phyloP scores from a whole-genome alignment of 2,797 vertebrate species.

The Ataeniobius toweri region DNA sequence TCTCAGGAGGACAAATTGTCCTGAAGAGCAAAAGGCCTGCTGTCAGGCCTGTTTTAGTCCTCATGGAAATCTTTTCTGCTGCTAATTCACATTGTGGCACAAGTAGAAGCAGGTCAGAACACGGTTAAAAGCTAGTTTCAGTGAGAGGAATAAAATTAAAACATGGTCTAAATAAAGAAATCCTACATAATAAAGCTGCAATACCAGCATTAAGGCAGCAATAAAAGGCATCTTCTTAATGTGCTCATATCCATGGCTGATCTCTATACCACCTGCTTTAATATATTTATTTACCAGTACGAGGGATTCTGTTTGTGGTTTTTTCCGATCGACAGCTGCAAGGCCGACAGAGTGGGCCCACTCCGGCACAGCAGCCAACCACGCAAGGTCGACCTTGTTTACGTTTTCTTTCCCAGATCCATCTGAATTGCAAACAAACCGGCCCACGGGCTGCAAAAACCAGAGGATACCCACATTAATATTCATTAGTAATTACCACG shows the following conservation, averaged over 20 bases:
- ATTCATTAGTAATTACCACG: conserved; percentile 63
- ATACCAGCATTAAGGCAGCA: background rate
- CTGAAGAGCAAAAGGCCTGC: conserved; percentile 32
- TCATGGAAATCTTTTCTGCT: conserved; percentile 6
- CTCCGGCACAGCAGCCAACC: conserved; percentile 36
- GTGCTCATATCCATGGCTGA: background rate
- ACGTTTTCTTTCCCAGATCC: conserved; percentile 46
- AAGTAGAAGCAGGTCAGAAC: conserved; percentile 46
- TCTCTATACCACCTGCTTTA: conserved; percentile 12
- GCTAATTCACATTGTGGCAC: conserved; percentile 24
- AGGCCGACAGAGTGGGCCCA: conserved; percentile 20
- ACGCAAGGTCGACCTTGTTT: conserved; percentile 55
- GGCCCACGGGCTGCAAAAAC: conserved; percentile 37
- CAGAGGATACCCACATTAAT: conserved; percentile 58
- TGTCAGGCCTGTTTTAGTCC: conserved; percentile 25
- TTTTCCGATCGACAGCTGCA: conserved; percentile 36
- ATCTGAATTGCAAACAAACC: conserved; percentile 56
- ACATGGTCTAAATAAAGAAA: conserved; percentile 11
- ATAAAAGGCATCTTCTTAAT: background rate
- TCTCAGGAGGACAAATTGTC: conserved; percentile 25
- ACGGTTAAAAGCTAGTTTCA: conserved; percentile 11
- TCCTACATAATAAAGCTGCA: background rate
- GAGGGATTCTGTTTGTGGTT: conserved; percentile 24
- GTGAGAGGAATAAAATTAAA: conserved; percentile 19
- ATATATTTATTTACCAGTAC: conserved; percentile 4